A percentile compares a stretch with the other conserved stretches of the same genome.
Evolutionary conservation across 1,140 invertebrate genomes (phyloP).

Genomic region (Leguminivora glycinivorella): DNA sequence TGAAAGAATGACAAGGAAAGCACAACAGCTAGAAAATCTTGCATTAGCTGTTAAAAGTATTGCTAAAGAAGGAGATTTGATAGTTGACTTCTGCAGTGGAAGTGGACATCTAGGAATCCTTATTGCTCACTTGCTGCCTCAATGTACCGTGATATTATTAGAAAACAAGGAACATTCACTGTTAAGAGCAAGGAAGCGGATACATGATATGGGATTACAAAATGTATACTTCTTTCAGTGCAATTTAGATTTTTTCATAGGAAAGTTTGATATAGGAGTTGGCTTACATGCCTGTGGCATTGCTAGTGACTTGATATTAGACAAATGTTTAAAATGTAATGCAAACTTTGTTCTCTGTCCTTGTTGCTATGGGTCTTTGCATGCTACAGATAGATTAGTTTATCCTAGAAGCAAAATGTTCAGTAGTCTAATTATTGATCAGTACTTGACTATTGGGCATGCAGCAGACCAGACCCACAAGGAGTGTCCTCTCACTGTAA

Average conservation of each 20-base stretch:
- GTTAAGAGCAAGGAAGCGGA: constrained; percentile 85
- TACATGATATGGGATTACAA: constrained; percentile 83
- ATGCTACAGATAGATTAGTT: constrained; percentile 84
- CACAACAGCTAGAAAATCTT: constrained; percentile 93
- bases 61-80: constrained; percentile 80
- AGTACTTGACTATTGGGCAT: constrained; percentile 91
- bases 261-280: constrained; percentile 89
- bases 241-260: constrained; percentile 91
- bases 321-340: constrained; percentile 87
- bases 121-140: constrained; percentile 88
- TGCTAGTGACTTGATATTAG: constrained; percentile 94
- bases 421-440: constrained; percentile 77
- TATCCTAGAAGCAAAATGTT: constrained; percentile 87
- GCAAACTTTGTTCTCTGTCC: constrained; percentile 95
- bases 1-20: constrained; percentile 87
- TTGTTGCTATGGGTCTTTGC: constrained; percentile 95
- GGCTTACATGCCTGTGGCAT: constrained; percentile 96
- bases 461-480: constrained; percentile 94
- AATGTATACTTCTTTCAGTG: constrained; percentile 93
- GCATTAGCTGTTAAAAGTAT: constrained; percentile 87
- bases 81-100: constrained; percentile 97
- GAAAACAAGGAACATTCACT: constrained; percentile 97
- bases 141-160: constrained; percentile 88
- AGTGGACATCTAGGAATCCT: constrained; percentile 95
- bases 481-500: constrained; percentile 79